These are phyloP conservation scores for Listrodromus nycthemerus DNA, from an alignment of 2,888 invertebrate genomes.

Conservation along the genomic window DNA sequence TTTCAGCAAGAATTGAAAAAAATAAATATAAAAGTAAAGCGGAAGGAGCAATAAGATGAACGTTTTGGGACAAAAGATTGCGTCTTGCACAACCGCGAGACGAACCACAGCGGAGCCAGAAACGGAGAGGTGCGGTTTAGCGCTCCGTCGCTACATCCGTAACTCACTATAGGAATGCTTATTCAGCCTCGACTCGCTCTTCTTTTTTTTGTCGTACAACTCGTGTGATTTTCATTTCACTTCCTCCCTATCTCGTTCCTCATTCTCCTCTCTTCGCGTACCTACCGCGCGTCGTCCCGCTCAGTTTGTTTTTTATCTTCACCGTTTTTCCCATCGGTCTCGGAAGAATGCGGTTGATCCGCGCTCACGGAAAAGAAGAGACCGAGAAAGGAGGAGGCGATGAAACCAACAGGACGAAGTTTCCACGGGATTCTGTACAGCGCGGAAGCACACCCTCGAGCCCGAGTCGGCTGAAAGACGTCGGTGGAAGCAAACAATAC, in stretches of 20 bases:
- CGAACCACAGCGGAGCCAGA: slow-evolving; percentile 27
- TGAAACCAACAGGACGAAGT: slow-evolving; percentile 25
- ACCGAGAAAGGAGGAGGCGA: background rate
- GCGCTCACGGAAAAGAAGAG: background rate
- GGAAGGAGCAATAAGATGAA: slow-evolving; percentile 49
- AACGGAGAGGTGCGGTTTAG: slow-evolving; percentile 15
- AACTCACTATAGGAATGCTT: background rate
- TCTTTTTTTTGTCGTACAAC: slow-evolving; percentile 34
- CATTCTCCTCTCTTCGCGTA: background rate
- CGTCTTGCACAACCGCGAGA: slow-evolving; percentile 22
- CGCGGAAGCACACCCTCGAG: slow-evolving; percentile 30
- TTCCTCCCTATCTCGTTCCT: background rate
- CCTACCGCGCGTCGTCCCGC: background rate
- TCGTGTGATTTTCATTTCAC: slow-evolving; percentile 40
- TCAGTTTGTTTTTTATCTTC: slow-evolving; percentile 1
- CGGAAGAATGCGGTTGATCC: slow-evolving; percentile 30
- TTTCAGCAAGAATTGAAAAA: background rate
- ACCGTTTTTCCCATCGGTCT: slow-evolving; percentile 37
- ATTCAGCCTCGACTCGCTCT: slow-evolving; percentile 4
- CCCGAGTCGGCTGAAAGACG: slow-evolving; percentile 19
- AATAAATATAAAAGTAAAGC: background rate
- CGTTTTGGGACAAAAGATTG: slow-evolving; percentile 42
- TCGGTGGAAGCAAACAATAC: slow-evolving; percentile 23
- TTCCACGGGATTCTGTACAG: slow-evolving; percentile 25
- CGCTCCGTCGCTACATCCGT: background rate